Percentiles rank a stretch among this genome's conserved stretches.
phyloP scores from a whole-genome alignment of 2,888 invertebrate species.

The Agonopterix arenella region DNA sequence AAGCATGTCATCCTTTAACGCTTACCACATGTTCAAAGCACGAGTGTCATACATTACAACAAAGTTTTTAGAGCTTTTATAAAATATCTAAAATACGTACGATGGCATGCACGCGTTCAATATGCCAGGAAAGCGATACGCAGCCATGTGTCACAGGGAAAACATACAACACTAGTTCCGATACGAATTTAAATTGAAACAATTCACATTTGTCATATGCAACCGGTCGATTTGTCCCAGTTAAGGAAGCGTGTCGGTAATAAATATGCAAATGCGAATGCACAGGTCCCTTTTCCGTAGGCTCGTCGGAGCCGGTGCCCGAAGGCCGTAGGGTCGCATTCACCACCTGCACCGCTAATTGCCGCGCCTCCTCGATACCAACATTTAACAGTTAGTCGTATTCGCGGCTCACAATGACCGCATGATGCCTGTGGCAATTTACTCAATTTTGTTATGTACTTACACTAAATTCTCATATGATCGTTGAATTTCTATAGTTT shows the following conservation, averaged over 20 bases:
- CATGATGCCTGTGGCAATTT: conserved; percentile 6
- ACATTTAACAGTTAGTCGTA: conserved; percentile 54
- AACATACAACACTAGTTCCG: conserved; percentile 15
- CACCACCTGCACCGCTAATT: conserved; percentile 66
- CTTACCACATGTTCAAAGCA: conserved; percentile 30
- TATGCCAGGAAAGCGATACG: conserved; percentile 35
- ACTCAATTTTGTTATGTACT: too few species aligned
- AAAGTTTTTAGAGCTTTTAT: conserved; percentile 8
- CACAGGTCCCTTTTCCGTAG: conserved; percentile 25
- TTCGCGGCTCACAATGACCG: conserved; percentile 39
- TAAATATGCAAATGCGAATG: conserved; percentile 52
- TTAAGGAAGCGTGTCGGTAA: conserved; percentile 42
- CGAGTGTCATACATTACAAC: conserved; percentile 18
- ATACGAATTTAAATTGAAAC: conserved; percentile 24
- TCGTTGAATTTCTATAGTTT: too few species aligned
- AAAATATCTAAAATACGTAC: conserved; percentile 16
- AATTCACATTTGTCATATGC: conserved; percentile 32
- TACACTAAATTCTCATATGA: too few species aligned
- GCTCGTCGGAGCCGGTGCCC: conserved; percentile 19
- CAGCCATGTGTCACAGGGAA: conserved; percentile 27
- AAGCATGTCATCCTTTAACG: conserved; percentile 18
- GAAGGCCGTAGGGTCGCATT: conserved; percentile 62
- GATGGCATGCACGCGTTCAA: conserved; percentile 27
- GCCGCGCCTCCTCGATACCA: conserved; percentile 44
- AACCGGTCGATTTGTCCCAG: conserved; percentile 31